phyloP scores from a whole-genome alignment of 2,888 invertebrate species.

The Tubulanus polymorphus region DNA sequence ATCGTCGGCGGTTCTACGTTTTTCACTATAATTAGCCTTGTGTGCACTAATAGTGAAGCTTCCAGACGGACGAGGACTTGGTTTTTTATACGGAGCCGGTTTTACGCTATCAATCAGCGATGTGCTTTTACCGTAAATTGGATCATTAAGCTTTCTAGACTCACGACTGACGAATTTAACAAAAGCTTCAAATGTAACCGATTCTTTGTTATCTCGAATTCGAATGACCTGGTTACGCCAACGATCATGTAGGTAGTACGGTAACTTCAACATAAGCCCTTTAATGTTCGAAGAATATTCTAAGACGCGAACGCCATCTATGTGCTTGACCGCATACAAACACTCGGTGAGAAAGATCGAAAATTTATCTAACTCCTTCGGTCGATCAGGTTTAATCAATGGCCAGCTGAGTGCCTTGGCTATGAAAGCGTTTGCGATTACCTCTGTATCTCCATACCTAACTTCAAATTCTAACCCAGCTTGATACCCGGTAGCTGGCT shows the following conservation, averaged over 20 bases:
- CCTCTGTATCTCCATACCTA: slow-evolving; percentile 2
- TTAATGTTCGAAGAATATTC: slow-evolving; percentile 1
- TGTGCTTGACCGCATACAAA: not conserved
- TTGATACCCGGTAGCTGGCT: not conserved
- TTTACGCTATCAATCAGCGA: no score
- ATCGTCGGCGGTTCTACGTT: no score
- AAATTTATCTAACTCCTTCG: not conserved
- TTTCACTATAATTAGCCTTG: no score
- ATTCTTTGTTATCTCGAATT: not conserved
- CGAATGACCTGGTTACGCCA: slow-evolving; percentile 3
- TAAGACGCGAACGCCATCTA: not conserved
- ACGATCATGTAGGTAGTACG: slow-evolving; percentile 2
- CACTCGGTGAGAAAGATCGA: slow-evolving; percentile 2
- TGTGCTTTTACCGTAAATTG: not conserved
- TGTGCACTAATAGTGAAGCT: no score
- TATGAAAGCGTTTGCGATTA: slow-evolving; percentile 2
- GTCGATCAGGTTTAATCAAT: not conserved
- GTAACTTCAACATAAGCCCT: not conserved
- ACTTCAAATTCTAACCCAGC: slow-evolving; percentile 2
- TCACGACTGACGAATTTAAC: slow-evolving; percentile 1
- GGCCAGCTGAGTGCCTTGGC: slow-evolving; percentile 1
- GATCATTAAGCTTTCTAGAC: not conserved
- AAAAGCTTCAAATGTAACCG: not conserved
- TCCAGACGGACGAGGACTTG: no score
- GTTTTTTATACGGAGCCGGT: no score